A percentile compares a stretch with the other conserved stretches of the same genome.
Evolutionary conservation across 2,797 vertebrate genomes (phyloP).

Genomic region (Lacerta bilineata): DNA sequence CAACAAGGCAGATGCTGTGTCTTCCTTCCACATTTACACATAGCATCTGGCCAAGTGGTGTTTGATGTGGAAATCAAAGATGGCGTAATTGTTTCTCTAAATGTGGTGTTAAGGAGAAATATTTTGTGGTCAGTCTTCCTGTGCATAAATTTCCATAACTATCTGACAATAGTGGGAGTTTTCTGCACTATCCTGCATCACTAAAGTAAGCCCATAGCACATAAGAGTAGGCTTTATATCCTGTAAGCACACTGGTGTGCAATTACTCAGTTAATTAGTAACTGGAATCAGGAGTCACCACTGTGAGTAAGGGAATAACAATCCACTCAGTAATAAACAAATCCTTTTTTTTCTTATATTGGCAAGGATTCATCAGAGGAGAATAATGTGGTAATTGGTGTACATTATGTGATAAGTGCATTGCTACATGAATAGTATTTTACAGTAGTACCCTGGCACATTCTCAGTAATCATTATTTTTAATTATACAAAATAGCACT

Average conservation of each 20-base stretch:
- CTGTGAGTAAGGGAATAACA: neutral
- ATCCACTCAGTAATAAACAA: slow-evolving; percentile 1
- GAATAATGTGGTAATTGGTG: slow-evolving; percentile 17
- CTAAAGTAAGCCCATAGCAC: neutral
- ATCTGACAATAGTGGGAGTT: neutral
- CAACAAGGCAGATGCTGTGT: neutral
- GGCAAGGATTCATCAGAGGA: slow-evolving; percentile 27
- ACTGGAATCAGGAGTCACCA: slow-evolving; percentile 7
- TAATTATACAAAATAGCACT: slow-evolving; percentile 42
- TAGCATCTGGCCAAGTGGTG: neutral
- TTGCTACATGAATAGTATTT: slow-evolving; percentile 51
- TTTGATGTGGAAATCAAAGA: neutral
- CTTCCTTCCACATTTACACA: neutral
- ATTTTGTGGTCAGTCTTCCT: neutral
- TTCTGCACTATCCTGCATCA: slow-evolving; percentile 10
- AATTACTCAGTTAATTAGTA: slow-evolving; percentile 26
- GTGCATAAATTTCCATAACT: slow-evolving; percentile 7
- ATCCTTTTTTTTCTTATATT: slow-evolving; percentile 7
- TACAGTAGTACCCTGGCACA: slow-evolving; percentile 38
- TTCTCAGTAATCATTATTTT: slow-evolving; percentile 50
- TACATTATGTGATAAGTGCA: slow-evolving; percentile 30
- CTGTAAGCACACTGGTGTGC: neutral
- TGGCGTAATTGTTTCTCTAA: neutral
- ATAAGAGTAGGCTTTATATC: neutral
- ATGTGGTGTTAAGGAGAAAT: neutral